phyloP scores from a whole-genome alignment of 2,113 vertebrate species.

The Rafetus swinhoei region DNA sequence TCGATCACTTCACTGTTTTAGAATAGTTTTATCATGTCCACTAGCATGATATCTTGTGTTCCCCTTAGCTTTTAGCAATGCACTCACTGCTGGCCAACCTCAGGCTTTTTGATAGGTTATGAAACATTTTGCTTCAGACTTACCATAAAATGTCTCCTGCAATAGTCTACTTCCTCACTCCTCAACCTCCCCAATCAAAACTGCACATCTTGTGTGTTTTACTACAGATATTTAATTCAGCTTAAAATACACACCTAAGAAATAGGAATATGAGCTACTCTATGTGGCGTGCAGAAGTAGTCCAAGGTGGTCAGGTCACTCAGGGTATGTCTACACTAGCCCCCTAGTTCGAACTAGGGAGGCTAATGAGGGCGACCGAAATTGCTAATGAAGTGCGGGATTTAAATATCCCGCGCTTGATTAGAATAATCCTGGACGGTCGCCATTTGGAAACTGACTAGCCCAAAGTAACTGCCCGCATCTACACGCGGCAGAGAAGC shows the following conservation, averaged over 20 bases:
- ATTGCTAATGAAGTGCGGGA: too few relatives aligned
- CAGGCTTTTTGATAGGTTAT: not conserved
- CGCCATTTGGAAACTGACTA: too few relatives aligned
- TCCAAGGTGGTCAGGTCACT: not conserved
- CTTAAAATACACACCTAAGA: not conserved
- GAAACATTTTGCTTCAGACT: not conserved
- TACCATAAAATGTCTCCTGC: not conserved
- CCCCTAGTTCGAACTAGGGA: too few relatives aligned
- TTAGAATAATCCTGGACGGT: too few relatives aligned
- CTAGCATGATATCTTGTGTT: not conserved
- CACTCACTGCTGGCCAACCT: not conserved
- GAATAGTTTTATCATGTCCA: fast-evolving
- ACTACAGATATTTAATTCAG: not conserved
- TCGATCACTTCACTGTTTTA: not conserved
- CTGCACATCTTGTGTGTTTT: not conserved
- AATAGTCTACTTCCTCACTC: not conserved
- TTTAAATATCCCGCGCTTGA: too few relatives aligned
- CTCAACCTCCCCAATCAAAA: not conserved
- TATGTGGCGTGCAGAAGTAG: fast-evolving
- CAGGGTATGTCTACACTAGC: too few relatives aligned
- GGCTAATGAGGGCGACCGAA: too few relatives aligned
- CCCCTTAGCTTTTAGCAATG: not conserved
- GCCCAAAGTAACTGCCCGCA: too few relatives aligned
- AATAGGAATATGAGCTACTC: not conserved
- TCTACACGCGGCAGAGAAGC: too few relatives aligned